phyloP scores from a whole-genome alignment of 2,888 invertebrate species.

The Rotaria magnacalcarata region DNA sequence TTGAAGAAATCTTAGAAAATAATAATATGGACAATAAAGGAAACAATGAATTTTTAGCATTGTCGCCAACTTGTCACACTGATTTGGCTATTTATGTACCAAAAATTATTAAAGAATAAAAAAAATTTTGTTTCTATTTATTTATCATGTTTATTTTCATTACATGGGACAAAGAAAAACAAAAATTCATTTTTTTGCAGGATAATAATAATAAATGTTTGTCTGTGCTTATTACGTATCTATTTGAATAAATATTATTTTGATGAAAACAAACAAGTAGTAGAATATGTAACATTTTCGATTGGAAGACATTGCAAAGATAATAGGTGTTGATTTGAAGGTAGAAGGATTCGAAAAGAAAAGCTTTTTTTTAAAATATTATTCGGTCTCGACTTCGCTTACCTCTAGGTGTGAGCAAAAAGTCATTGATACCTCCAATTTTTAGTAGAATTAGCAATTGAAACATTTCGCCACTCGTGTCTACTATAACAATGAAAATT shows the following conservation, averaged over 20 bases:
- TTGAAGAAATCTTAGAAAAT: conserved; percentile 46
- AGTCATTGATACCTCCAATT: no score
- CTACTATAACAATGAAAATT: no score
- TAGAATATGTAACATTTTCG: no score
- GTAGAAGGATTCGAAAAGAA: no score
- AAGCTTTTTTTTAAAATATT: no score
- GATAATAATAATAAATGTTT: background rate
- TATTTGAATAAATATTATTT: background rate
- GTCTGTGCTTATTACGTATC: background rate
- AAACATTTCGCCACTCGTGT: no score
- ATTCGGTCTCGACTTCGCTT: no score
- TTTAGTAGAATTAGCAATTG: no score
- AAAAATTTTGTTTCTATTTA: background rate
- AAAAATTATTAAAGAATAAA: conserved; percentile 12
- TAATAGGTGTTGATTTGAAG: no score
- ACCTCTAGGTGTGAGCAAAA: no score
- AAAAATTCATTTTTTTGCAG: background rate
- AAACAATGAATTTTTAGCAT: background rate
- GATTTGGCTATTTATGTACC: background rate
- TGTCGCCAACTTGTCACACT: background rate
- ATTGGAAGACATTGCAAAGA: no score
- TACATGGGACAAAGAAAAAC: background rate
- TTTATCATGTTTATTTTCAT: background rate
- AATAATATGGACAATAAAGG: background rate
- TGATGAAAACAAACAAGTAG: background rate